These are phyloP conservation scores for Silurus meridionalis DNA, from an alignment of 2,113 vertebrate genomes.

Conservation along the genomic window DNA sequence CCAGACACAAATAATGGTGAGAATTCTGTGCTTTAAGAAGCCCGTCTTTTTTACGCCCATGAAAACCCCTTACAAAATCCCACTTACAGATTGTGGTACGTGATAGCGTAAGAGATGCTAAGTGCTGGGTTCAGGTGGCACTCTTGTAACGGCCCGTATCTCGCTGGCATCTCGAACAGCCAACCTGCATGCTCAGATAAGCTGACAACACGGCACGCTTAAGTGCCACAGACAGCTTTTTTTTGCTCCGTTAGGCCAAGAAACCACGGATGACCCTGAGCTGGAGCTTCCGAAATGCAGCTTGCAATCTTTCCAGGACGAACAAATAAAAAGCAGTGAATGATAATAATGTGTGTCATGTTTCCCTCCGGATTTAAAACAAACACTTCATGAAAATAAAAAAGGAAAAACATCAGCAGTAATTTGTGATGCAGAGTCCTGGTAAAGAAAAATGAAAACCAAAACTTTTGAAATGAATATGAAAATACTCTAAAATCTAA, in stretches of 20 bases:
- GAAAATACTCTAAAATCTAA: background rate
- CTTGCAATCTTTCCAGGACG: background rate
- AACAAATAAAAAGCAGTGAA: background rate
- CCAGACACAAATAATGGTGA: constrained; percentile 10
- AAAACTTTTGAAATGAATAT: background rate
- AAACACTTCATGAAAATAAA: background rate
- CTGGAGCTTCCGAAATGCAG: background rate
- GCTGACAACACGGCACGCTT: constrained; percentile 53
- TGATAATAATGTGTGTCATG: background rate
- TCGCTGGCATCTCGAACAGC: constrained; percentile 55
- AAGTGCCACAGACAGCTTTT: constrained; percentile 47
- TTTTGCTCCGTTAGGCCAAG: constrained; percentile 55
- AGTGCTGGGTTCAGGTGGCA: constrained; percentile 56
- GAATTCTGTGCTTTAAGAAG: constrained; percentile 51
- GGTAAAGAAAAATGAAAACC: background rate
- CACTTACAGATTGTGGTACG: constrained; percentile 60
- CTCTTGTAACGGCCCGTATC: constrained; percentile 50
- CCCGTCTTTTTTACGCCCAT: constrained; percentile 45
- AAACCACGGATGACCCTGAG: constrained; percentile 55
- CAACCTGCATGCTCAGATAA: constrained; percentile 50
- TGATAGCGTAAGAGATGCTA: constrained; percentile 61
- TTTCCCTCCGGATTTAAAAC: background rate
- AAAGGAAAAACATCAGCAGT: background rate
- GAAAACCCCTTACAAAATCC: constrained; percentile 53
- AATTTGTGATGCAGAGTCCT: background rate